phyloP scores from a whole-genome alignment of 2,797 vertebrate genomes.

The Tympanoctomys barrerae region DNA sequence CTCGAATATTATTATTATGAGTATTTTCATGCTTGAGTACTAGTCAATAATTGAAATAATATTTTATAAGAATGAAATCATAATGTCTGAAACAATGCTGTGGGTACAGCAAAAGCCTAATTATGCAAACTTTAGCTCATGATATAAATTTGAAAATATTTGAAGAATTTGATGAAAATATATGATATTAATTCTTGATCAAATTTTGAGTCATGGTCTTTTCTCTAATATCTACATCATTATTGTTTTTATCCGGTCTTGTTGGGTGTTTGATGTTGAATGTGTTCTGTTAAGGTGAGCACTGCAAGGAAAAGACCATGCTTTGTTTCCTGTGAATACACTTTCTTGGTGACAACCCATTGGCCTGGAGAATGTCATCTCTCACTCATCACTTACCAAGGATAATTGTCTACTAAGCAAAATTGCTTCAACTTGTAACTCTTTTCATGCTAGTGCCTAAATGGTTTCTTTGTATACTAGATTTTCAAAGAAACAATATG shows the following conservation, averaged over 20 bases:
- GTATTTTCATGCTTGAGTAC: background rate
- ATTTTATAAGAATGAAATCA: background rate
- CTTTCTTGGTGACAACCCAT: background rate
- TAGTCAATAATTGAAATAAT: background rate
- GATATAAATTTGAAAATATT: background rate
- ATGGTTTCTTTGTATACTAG: background rate
- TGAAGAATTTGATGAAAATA: no score
- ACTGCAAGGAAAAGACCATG: background rate
- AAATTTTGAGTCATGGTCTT: background rate
- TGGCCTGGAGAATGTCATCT: background rate
- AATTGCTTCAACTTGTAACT: background rate
- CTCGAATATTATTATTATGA: background rate
- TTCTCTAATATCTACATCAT: background rate
- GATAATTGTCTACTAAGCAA: background rate
- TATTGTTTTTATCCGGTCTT: background rate
- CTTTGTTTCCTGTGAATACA: background rate
- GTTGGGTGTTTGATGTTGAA: background rate
- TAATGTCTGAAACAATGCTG: background rate
- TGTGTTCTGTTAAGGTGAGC: background rate
- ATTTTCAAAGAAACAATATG: background rate
- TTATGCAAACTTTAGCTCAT: background rate
- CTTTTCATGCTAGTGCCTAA: background rate
- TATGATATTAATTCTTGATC: background rate
- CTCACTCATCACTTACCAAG: background rate
- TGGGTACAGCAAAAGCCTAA: background rate